Evolutionary conservation across 2,888 invertebrate genomes (phyloP), one percentile per base, ranked within the genome.

Genomic region (Drosophila seclusa): DNA sequence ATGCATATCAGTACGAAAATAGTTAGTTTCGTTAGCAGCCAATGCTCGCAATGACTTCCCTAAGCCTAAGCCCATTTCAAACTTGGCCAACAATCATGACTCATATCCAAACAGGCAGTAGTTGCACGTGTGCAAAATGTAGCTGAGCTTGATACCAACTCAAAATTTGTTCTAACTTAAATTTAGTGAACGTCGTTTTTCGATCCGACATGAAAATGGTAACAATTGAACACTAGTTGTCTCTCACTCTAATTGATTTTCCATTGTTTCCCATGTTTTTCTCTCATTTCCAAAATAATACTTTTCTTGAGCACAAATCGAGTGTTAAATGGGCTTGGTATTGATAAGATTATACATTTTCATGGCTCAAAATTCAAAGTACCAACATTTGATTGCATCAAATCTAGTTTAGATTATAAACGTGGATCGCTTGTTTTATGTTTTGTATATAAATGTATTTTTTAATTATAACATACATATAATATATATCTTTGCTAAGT

Each of bases 1-100:
- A 90, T 75, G 87, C 83, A 67, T 91, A 92, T 82, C 90, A 87
- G n/a, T 91, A 91, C 40, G 91, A 91, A 69, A 80, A 73, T 58
- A 91, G 90, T 65, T 92, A 90, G 77, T 78, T 69, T 11, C 1
- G 2, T 18, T 42, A 16, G 29, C 38, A 38, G 29, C 29, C 34
- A 49, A 49, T 64, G 34, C 34, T 72, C 48, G 40, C 24, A 24
- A 65, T 32, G 31, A 38, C 45, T 60, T 59, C 40, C 36, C 40
- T 13, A 29, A 75, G 24, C 45, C 24, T 24, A 45, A 60, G 32
- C 40, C 57, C 42, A 62, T 32, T 36, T 53, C 34, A 31, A 29
- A 58, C 38, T 29, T 64, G 27, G 60, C 60, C 52, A 34, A 54
- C 2, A 50, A 48, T 48, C 27, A 18, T 21, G 49, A 62, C 71